Evolutionary conservation across 1,140 invertebrate species (phyloP).

Genomic region (Leptinotarsa texana): DNA sequence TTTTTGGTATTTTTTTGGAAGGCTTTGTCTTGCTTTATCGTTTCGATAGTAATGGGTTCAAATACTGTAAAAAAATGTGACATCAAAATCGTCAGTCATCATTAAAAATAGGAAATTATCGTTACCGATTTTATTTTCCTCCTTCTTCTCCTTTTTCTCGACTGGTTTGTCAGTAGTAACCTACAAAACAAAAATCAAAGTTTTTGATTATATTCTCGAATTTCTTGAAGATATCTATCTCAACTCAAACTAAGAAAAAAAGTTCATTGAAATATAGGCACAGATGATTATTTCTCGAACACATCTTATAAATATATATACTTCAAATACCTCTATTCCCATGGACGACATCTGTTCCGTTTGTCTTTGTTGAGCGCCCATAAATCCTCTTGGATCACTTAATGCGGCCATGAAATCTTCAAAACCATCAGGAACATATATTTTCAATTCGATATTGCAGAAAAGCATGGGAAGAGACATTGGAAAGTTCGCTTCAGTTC

Average conservation of each 20-base stretch:
- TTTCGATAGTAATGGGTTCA: slow-evolving; percentile 90
- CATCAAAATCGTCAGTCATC: not conserved
- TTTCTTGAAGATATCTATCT: slow-evolving; percentile 6
- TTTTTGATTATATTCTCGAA: slow-evolving; percentile 7
- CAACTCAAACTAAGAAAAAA: slow-evolving; percentile 10
- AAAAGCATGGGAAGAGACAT: slow-evolving; percentile 98
- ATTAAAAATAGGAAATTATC: slow-evolving; percentile 1
- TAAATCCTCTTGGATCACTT: slow-evolving; percentile 92
- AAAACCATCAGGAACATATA: slow-evolving; percentile 99
- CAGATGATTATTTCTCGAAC: not conserved
- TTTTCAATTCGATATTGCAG: slow-evolving; percentile 98
- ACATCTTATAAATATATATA: not conserved
- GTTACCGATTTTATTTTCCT: slow-evolving; percentile 72
- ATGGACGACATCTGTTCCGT: slow-evolving; percentile 91
- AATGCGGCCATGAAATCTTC: slow-evolving; percentile 98
- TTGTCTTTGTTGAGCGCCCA: slow-evolving; percentile 85
- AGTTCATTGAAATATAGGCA: not conserved
- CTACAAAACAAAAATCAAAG: slow-evolving; percentile 33
- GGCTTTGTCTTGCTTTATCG: slow-evolving; percentile 87
- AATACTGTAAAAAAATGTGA: slow-evolving; percentile 65
- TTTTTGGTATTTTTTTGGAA: slow-evolving; percentile 95
- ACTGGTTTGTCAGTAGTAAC: slow-evolving; percentile 50
- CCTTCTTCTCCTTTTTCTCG: slow-evolving; percentile 62
- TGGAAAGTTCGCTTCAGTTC: slow-evolving; percentile 98
- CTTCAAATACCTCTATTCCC: slow-evolving; percentile 76